phyloP scores from a whole-genome alignment of 2,888 invertebrate genomes.

The Plemyria rubiginata region DNA sequence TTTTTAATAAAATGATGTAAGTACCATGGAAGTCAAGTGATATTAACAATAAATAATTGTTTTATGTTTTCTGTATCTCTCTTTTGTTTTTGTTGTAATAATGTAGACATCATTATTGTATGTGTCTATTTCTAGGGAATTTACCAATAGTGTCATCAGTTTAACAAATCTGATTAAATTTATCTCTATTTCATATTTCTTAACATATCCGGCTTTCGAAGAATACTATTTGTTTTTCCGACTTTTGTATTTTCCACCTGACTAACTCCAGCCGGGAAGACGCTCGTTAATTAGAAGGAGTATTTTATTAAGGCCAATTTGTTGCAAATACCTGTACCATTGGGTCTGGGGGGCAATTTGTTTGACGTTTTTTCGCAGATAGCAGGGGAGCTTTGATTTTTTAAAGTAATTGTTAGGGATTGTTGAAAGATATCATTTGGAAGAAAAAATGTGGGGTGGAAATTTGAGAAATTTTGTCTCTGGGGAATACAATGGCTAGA shows the following conservation, averaged over 20 bases:
- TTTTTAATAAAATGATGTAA: too few species aligned
- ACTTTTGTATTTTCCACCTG: conserved; percentile 42
- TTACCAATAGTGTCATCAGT: not conserved
- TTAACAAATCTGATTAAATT: too few species aligned
- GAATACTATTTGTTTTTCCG: conserved; percentile 6
- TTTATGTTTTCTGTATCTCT: too few species aligned
- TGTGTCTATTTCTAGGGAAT: too few species aligned
- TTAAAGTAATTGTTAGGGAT: conserved; percentile 42
- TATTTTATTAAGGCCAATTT: conserved; percentile 82
- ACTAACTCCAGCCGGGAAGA: conserved; percentile 37
- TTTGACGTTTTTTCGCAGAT: conserved; percentile 50
- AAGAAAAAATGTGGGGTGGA: conserved; percentile 25
- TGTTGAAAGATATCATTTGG: conserved; percentile 36
- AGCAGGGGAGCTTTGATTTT: conserved; percentile 44
- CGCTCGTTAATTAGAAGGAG: conserved; percentile 76
- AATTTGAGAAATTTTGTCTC: conserved; percentile 19
- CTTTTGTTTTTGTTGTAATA: too few species aligned
- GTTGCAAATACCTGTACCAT: conserved; percentile 72
- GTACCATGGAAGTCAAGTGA: too few species aligned
- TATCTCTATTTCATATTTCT: too few species aligned
- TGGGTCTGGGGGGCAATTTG: conserved; percentile 41
- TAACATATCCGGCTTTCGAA: not conserved
- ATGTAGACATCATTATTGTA: too few species aligned
- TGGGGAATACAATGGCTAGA: conserved; percentile 16
- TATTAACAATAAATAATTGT: too few species aligned